Percentiles rank a stretch among this genome's conserved stretches.
phyloP scores from a whole-genome alignment of 2,888 invertebrate genomes.

The Deilephila elpenor region DNA sequence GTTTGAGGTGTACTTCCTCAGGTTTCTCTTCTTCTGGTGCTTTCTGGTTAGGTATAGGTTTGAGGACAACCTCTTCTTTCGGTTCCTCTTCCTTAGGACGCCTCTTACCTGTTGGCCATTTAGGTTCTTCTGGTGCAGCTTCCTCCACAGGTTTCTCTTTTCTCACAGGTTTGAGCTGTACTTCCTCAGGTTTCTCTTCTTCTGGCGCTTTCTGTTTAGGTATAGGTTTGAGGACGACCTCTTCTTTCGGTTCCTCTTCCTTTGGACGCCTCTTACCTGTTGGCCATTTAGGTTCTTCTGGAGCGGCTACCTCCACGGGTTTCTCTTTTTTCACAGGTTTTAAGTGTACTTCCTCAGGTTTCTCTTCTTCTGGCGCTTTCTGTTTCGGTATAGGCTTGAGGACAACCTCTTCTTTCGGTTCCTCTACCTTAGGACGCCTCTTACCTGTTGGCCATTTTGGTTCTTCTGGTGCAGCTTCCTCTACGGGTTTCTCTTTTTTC shows the following conservation, averaged over 20 bases:
- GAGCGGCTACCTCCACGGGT: conserved; percentile 45
- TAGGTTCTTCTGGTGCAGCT: conserved; percentile 19
- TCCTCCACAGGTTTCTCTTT: conserved; percentile 44
- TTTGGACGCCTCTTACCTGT: conserved; percentile 56
- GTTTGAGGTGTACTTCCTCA: conserved; percentile 65
- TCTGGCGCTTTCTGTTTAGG: conserved; percentile 43
- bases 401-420: conserved; percentile 61
- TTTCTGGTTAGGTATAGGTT: conserved; percentile 55
- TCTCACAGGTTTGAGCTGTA: conserved; percentile 57
- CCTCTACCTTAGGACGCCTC: conserved; percentile 64
- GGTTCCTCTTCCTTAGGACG: conserved; percentile 42
- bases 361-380: conserved; percentile 42
- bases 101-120: conserved; percentile 53
- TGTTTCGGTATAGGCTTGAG: conserved; percentile 62
- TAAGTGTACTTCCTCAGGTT: conserved; percentile 59
- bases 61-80: conserved; percentile 45
- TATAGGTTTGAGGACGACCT: conserved; percentile 53
- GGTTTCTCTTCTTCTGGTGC: conserved; percentile 59
- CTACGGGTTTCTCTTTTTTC: conserved; percentile 41
- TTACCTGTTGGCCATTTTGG: conserved; percentile 62
- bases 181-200: conserved; percentile 62
- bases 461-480: conserved; percentile 67
- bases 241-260: conserved; percentile 45
- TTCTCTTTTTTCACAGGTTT: conserved; percentile 54
- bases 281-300: conserved; percentile 43